Conservation (phyloP, 2,797 vertebrate species). For the Chrosomus eos region DNA sequence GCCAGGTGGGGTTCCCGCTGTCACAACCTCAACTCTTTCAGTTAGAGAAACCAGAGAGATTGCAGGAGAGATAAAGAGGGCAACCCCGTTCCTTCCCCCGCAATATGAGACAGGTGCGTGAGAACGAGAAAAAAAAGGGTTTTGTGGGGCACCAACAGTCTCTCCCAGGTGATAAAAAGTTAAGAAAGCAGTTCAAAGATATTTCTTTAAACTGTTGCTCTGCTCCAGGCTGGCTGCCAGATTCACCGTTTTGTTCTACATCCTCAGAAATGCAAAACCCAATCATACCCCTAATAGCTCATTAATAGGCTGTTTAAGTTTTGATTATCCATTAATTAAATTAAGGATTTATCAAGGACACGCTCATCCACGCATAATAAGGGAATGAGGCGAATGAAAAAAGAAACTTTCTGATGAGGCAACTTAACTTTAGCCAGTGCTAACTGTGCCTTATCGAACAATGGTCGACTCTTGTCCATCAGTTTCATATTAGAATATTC, state of each 20-base stretch:
- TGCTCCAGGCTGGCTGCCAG: background rate
- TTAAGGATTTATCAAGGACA: constrained; percentile 45
- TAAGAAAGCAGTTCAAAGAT: constrained; percentile 19
- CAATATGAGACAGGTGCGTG: constrained; percentile 49
- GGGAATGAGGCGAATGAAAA: background rate
- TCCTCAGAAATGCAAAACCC: constrained; percentile 14
- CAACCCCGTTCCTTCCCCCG: constrained; percentile 64
- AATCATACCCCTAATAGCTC: constrained; percentile 24
- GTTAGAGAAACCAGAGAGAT: constrained; percentile 78
- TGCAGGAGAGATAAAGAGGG: constrained; percentile 72
- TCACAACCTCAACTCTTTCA: constrained; percentile 78
- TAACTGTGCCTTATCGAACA: background rate
- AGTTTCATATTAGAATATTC: background rate
- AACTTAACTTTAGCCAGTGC: background rate
- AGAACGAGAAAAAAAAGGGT: constrained; percentile 38
- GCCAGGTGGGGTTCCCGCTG: constrained; percentile 56
- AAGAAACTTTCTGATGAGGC: background rate
- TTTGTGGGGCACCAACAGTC: constrained; percentile 85
- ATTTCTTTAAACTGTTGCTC: constrained; percentile 13
- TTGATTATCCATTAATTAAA: constrained; percentile 43
- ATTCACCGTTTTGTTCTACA: constrained; percentile 1
- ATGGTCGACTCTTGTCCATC: background rate
- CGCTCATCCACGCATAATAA: constrained; percentile 2
- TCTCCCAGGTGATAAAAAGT: constrained; percentile 79
- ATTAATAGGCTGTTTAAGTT: constrained; percentile 36